These are phyloP conservation scores for Callimorpha dominula DNA, from an alignment of 2,888 invertebrate genomes.

Conservation along the genomic window DNA sequence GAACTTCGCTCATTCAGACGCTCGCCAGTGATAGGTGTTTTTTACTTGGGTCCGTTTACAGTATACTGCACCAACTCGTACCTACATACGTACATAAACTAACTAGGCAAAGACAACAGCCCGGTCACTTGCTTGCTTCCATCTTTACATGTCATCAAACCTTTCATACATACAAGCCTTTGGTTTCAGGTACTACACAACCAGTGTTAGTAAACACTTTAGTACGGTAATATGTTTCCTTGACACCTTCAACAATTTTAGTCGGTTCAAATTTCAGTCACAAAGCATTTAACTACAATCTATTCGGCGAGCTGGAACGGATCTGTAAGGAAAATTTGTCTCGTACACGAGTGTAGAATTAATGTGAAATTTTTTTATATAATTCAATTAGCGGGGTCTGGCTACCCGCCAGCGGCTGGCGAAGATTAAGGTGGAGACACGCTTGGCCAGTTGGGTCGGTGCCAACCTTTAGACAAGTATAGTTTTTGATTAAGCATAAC, in stretches of 20 bases:
- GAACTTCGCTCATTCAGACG: too few relatives aligned
- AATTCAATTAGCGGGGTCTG: conserved; percentile 48
- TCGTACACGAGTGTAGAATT: conserved; percentile 29
- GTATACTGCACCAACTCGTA: too few relatives aligned
- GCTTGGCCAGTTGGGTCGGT: conserved; percentile 5
- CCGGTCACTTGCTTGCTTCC: neutral
- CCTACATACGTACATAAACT: too few relatives aligned
- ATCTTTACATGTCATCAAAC: neutral
- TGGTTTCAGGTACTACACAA: too few relatives aligned
- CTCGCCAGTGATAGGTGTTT: too few relatives aligned
- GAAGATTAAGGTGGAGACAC: conserved; percentile 6
- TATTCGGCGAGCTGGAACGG: neutral
- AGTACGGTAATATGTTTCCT: neutral
- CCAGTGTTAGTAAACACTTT: too few relatives aligned
- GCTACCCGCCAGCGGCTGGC: conserved; percentile 35
- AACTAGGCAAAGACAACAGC: too few relatives aligned
- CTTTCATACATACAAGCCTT: too few relatives aligned
- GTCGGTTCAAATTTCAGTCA: neutral
- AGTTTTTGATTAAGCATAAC: neutral
- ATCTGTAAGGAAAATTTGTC: conserved; percentile 4
- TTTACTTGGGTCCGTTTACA: too few relatives aligned
- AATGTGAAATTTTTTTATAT: conserved; percentile 48
- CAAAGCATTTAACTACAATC: neutral
- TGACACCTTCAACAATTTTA: neutral
- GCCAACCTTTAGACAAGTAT: conserved; percentile 10